Evolutionary conservation across 2,888 invertebrate species (phyloP).

Genomic region (Dryobotodes eremita): DNA sequence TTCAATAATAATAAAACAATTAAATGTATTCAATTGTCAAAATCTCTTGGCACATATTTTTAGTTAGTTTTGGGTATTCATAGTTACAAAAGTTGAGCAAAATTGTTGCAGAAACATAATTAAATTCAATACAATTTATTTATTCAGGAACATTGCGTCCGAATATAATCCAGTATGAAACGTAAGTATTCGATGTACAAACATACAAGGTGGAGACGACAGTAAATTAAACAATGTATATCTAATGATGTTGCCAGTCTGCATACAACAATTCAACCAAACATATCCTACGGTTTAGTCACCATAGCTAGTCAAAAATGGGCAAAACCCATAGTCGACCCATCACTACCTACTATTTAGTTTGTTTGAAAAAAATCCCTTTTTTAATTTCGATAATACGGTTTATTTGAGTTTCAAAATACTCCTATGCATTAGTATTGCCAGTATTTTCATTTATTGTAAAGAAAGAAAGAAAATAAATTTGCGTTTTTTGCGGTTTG

Average conservation of each 20-base stretch:
- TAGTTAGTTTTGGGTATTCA: background rate
- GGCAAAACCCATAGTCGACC: background rate
- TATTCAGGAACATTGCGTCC: background rate
- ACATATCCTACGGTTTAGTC: background rate
- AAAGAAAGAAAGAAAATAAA: too few relatives aligned
- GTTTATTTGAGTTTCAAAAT: background rate
- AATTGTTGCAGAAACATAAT: background rate
- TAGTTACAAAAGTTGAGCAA: background rate
- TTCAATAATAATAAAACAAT: background rate
- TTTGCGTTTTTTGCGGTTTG: too few relatives aligned
- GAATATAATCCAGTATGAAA: too few relatives aligned
- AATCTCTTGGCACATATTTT: constrained; percentile 29
- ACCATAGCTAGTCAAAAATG: background rate
- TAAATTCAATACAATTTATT: background rate
- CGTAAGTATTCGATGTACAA: background rate
- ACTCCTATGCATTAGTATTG: background rate
- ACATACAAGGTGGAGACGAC: background rate
- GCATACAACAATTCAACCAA: background rate
- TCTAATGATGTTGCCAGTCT: background rate
- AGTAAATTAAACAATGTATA: background rate
- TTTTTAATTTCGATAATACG: background rate
- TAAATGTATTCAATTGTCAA: background rate
- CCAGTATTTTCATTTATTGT: background rate
- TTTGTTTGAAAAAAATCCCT: background rate
- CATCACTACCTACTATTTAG: background rate